Evolutionary conservation across 2,113 vertebrate genomes (phyloP), one percentile per base, ranked within the genome.

Genomic region (Dromiciops gliroides): DNA sequence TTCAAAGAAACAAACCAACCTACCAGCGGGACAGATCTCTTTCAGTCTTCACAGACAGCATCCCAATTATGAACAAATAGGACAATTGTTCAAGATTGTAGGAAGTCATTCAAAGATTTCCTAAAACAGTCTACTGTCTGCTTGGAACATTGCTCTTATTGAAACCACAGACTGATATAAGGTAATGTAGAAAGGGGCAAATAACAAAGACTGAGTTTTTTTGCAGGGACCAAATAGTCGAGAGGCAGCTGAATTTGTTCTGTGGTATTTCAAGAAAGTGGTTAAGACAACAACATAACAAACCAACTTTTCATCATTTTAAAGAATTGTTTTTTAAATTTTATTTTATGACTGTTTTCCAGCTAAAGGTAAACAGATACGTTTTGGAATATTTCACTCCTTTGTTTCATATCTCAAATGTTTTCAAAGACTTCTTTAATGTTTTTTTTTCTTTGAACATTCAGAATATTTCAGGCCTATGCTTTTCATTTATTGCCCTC

Each of bases 351-450:
- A 44, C n/a, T 75, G 37, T 19, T 44, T 83, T 19, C n/a, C n/a
- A 44, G n/a, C 44, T 83, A 44, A 83, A 44, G 16, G n/a, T 44
- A 83, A 83, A 44, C 51, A 96, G 50, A 83, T 50, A 14, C 47
- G 49, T 19, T 9, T 37, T 50, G 31, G 6, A 37, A 0, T 12
- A 48, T 88, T 67, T 88, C 88, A 50, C 93, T 97, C 93, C 96
- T 83, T 97, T 93, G 92, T 88, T 92, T 94, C 24, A 88, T 16
- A 37, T 28, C 88, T 60, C 51, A 90, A 92, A 50, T 1, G 0
- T 95, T 97, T 97, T 44, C 90, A 96, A 95, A 0, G 0, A n/a
- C 26, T 25, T 37, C 90, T 92, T 51, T 28, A 0, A 83, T 75
- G 0, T 90, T 48, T 89, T 48, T 89, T 50, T 24, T 50, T 92